These are phyloP conservation scores for Tachina lurida DNA, from an alignment of 2,888 invertebrate species.

Conservation along the genomic window DNA sequence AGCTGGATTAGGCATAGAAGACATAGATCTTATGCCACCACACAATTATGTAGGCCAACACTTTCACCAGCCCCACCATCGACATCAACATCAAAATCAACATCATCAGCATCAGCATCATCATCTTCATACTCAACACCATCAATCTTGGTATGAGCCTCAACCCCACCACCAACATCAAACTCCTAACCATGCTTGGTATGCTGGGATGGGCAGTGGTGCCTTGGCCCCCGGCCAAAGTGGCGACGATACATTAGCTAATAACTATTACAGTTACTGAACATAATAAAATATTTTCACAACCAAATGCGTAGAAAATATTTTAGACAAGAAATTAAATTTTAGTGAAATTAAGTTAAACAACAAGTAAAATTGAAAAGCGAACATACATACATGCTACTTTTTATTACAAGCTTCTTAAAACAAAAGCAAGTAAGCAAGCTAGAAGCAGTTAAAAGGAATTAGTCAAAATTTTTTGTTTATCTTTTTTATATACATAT, in stretches of 20 bases:
- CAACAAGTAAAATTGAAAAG: conserved; percentile 36
- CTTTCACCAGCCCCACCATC: conserved; percentile 48
- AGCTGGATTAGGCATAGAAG: conserved; percentile 51
- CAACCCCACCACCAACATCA: conserved; percentile 54
- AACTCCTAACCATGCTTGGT: conserved; percentile 42
- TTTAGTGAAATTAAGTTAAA: conserved; percentile 66
- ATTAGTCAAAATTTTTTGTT: conserved; percentile 70
- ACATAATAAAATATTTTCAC: conserved; percentile 59
- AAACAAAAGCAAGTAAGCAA: conserved; percentile 33
- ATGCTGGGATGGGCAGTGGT: conserved; percentile 39
- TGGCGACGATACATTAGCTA: conserved; percentile 62
- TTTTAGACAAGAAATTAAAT: conserved; percentile 63
- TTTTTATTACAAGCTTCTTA: conserved; percentile 29
- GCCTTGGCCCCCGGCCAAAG: conserved; percentile 41
- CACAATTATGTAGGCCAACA: conserved; percentile 68
- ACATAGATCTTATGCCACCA: conserved; percentile 70
- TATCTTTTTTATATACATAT: conserved; percentile 32
- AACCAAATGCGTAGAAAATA: conserved; percentile 61
- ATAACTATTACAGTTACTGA: conserved; percentile 71
- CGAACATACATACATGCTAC: conserved; percentile 34
- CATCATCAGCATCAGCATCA: conserved; percentile 13
- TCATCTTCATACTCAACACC: conserved; percentile 34
- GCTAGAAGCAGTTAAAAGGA: conserved; percentile 31
- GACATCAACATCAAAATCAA: conserved; percentile 28
- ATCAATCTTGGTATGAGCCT: conserved; percentile 53